Conservation (phyloP, 1,140 invertebrate genomes). For the Melitaea cinxia region DNA sequence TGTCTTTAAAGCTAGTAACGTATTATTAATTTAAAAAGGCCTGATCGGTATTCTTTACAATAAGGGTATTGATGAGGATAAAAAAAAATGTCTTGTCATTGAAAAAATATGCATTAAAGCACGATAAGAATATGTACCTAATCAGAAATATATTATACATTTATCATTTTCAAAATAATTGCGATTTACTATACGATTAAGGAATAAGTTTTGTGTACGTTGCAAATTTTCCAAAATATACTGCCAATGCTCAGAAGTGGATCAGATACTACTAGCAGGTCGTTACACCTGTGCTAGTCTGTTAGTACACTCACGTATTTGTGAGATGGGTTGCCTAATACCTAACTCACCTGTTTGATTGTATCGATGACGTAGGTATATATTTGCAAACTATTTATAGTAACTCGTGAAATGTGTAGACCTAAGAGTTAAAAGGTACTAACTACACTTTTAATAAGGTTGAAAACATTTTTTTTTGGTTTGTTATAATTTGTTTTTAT, state of each 20-base stretch:
- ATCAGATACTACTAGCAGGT: slow-evolving; percentile 29
- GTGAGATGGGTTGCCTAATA: slow-evolving; percentile 6
- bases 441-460: not conserved
- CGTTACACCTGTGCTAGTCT: slow-evolving; percentile 25
- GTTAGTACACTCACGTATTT: slow-evolving; percentile 22
- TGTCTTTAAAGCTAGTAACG: too few relatives aligned
- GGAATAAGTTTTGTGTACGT: not conserved
- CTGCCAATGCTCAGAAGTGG: slow-evolving; percentile 20
- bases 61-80: too few relatives aligned
- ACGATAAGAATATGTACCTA: too few relatives aligned
- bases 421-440: not conserved
- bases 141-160: too few relatives aligned
- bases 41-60: too few relatives aligned
- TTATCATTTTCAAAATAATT: too few relatives aligned
- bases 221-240: slow-evolving; percentile 5
- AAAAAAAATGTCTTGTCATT: too few relatives aligned
- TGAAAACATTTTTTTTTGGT: too few relatives aligned
- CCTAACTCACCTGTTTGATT: slow-evolving; percentile 4
- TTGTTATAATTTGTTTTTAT: not conserved
- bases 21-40: too few relatives aligned
- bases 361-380: not conserved
- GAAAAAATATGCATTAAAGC: too few relatives aligned
- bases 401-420: not conserved
- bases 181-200: not conserved
- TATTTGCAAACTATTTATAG: not conserved